phyloP scores from a whole-genome alignment of 2,888 invertebrate species.

The Apamea epomidion region DNA sequence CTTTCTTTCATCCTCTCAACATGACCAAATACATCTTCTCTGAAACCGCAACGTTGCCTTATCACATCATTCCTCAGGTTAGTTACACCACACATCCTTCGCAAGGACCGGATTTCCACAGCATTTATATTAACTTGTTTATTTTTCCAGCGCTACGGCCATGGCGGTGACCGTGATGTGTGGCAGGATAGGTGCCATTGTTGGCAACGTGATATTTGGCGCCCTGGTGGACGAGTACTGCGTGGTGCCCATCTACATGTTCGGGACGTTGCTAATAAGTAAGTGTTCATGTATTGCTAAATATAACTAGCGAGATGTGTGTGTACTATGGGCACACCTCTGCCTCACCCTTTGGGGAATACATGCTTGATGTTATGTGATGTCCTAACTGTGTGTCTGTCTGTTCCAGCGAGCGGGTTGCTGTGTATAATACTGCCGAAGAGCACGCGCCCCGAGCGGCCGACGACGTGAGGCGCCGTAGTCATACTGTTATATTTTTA shows the following conservation, averaged over 20 bases:
- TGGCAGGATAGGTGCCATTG: constrained; percentile 91
- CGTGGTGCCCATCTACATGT: constrained; percentile 90
- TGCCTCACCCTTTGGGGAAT: background rate
- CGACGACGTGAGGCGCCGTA: constrained; percentile 67
- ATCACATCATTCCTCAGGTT: background rate
- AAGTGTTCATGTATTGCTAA: constrained; percentile 69
- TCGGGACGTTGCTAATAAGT: constrained; percentile 90
- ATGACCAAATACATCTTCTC: background rate
- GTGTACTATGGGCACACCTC: background rate
- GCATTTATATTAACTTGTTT: background rate
- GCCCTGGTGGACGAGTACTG: constrained; percentile 90
- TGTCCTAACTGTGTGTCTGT: constrained; percentile 1
- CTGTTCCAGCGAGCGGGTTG: constrained; percentile 90
- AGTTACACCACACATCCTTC: background rate
- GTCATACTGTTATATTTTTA: constrained; percentile 78
- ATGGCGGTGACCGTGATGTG: constrained; percentile 91
- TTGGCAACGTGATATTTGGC: constrained; percentile 91
- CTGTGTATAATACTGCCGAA: constrained; percentile 90
- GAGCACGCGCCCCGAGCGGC: constrained; percentile 87
- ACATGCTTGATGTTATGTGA: rapidly evolving
- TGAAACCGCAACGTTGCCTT: background rate
- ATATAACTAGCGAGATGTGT: too few relatives aligned
- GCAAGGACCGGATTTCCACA: background rate
- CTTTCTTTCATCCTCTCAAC: background rate
- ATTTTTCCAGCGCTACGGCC: constrained; percentile 87